These are phyloP conservation scores for Tachina fera DNA, from an alignment of 2,888 invertebrate species.

Conservation along the genomic window DNA sequence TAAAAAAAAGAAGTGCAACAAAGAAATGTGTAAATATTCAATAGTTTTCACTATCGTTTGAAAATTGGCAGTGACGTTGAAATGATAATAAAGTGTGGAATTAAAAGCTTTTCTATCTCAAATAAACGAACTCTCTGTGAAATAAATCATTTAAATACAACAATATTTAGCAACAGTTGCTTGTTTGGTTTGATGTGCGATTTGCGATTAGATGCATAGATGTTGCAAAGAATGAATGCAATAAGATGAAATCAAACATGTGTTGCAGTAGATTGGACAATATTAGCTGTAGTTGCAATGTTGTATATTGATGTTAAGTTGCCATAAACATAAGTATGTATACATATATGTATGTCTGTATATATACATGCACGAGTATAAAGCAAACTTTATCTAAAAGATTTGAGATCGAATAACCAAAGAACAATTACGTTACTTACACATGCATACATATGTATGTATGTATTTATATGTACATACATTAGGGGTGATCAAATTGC, in stretches of 20 bases:
- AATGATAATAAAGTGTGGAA: slow-evolving; percentile 35
- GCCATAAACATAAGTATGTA: background rate
- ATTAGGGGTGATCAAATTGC: too few species aligned
- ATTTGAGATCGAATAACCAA: too few species aligned
- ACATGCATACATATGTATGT: too few species aligned
- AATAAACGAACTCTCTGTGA: background rate
- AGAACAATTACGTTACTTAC: too few species aligned
- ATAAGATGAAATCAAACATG: slow-evolving; percentile 36
- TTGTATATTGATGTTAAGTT: background rate
- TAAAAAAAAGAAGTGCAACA: slow-evolving; percentile 28
- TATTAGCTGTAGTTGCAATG: slow-evolving; percentile 38
- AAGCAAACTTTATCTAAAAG: too few species aligned
- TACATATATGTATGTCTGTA: too few species aligned
- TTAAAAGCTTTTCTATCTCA: slow-evolving; percentile 28
- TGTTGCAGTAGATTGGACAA: slow-evolving; percentile 32
- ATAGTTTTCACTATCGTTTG: slow-evolving; percentile 72
- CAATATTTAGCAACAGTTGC: background rate
- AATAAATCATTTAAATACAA: slow-evolving; percentile 4
- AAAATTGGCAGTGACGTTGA: slow-evolving; percentile 49
- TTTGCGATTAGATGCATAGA: slow-evolving; percentile 3
- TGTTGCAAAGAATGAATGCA: slow-evolving; percentile 43
- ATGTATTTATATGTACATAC: too few species aligned
- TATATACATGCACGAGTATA: too few species aligned
- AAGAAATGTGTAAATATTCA: slow-evolving; percentile 52
- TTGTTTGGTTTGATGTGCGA: slow-evolving; percentile 20